Evolutionary conservation across 2,113 vertebrate species (phyloP), one percentile per base, ranked within the genome.

Genomic region (Ondatra zibethicus): DNA sequence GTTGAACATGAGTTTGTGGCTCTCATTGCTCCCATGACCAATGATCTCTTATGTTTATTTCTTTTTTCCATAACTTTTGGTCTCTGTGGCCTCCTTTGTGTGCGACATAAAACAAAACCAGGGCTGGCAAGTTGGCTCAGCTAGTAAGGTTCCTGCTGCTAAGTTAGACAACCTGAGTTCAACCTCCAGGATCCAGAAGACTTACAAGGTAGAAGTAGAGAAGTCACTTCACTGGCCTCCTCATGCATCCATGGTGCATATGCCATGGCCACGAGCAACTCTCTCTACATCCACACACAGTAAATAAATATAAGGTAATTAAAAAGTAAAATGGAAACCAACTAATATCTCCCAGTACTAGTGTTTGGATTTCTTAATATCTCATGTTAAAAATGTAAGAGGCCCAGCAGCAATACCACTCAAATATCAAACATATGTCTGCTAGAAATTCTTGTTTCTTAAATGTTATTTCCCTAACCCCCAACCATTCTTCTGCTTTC

Each of bases 371-470:
- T 93, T 95, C 77, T 92, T 77, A 93, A 66, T 77, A 63, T 96
- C 68, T 47, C 77, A 42, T 27, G 86, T 84, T 93, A 39, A 95
- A 96, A 82, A 78, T 66, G 65, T 16, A 89, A 42, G n/a, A 93
- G 77, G 76, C 42, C 88, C 89, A 77, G 52, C 50, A 86, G 91
- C n/a, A 93, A 39, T 27, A 78, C 85, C 78, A 81, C 86, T 92
- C 68, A 93, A 94, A 91, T 89, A 97, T 96, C 96, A 98, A 97
- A 96, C 27, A 52, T 7, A 4, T 21, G 76, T 92, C 81, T 21
- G 1, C 81, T 66, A 72, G 90, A 78, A 93, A 91, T 66, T 95
- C 77, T 92, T 10, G 68, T 91, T 86, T 95, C 90, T 70, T 70
- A 65, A 95, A 75, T 39, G 45, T 84, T 92, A 78, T 92, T 89